Conservation (phyloP, 2,113 vertebrate genomes). For the Planiliza haematocheilus region DNA sequence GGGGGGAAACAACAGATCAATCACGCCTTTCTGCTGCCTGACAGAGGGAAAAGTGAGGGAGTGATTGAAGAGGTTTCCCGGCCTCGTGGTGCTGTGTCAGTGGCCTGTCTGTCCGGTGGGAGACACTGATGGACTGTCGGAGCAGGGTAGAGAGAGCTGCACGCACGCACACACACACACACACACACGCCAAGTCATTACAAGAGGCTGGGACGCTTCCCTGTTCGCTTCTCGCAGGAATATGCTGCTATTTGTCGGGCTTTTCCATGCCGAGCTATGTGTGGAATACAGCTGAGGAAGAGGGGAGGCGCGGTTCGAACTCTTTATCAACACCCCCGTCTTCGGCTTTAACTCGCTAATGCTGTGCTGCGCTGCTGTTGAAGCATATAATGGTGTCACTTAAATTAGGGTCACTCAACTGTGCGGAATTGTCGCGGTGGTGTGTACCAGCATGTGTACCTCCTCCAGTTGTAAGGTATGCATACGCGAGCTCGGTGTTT, state of each 20-base stretch:
- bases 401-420: slow-evolving; percentile 93
- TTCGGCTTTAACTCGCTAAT: slow-evolving; percentile 60
- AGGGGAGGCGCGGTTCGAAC: slow-evolving; percentile 33
- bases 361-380: slow-evolving; percentile 45
- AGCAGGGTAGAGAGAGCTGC: slow-evolving; percentile 26
- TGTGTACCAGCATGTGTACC: slow-evolving; percentile 22
- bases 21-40: slow-evolving; percentile 74
- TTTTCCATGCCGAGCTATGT: slow-evolving; percentile 32
- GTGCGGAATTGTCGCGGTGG: slow-evolving; percentile 66
- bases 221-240: slow-evolving; percentile 50
- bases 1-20: slow-evolving; percentile 76
- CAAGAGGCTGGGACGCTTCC: slow-evolving; percentile 46
- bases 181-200: slow-evolving; percentile 65
- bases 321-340: slow-evolving; percentile 44
- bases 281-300: slow-evolving; percentile 33
- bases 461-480: slow-evolving; percentile 62
- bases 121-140: slow-evolving; percentile 79
- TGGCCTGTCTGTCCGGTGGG: slow-evolving; percentile 75
- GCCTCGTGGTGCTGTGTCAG: slow-evolving; percentile 78
- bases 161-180: slow-evolving; percentile 35
- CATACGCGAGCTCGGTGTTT: slow-evolving; percentile 45
- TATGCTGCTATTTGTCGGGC: slow-evolving; percentile 24
- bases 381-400: slow-evolving; percentile 91
- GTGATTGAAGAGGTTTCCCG: slow-evolving; percentile 77
- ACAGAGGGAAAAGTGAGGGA: slow-evolving; percentile 69